Percentiles rank a stretch among this genome's conserved stretches.
phyloP scores from a whole-genome alignment of 2,888 invertebrate species.

The Gandaritis pyraliata region DNA sequence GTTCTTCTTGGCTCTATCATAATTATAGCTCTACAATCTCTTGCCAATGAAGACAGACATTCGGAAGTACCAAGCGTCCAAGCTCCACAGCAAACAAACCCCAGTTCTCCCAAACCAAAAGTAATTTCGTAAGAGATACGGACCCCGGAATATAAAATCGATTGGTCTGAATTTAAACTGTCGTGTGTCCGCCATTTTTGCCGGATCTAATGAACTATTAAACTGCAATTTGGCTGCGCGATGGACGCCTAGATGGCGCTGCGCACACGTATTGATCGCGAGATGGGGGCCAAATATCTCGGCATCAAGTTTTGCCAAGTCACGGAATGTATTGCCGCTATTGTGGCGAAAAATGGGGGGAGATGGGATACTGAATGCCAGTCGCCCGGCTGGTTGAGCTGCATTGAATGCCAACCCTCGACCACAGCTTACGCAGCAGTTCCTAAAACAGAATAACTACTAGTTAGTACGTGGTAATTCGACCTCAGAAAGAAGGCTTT shows the following conservation, averaged over 20 bases:
- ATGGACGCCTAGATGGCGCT: conserved; percentile 77
- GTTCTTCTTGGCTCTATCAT: too few species aligned
- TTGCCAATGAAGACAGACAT: too few species aligned
- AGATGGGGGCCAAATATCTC: conserved; percentile 73
- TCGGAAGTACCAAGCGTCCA: too few species aligned
- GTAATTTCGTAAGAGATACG: conserved; percentile 46
- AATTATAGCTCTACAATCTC: too few species aligned
- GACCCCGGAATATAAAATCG: conserved; percentile 61
- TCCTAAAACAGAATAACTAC: background rate
- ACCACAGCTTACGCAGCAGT: conserved; percentile 14
- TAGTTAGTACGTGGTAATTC: conserved; percentile 25
- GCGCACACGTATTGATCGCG: conserved; percentile 82
- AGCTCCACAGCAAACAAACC: background rate
- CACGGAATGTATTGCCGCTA: conserved; percentile 83
- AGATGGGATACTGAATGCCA: conserved; percentile 45
- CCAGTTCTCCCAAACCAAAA: conserved; percentile 24
- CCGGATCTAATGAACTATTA: conserved; percentile 84
- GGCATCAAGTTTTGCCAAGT: conserved; percentile 80
- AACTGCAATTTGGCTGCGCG: conserved; percentile 84
- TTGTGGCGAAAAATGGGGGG: conserved; percentile 83
- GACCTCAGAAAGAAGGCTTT: conserved; percentile 20
- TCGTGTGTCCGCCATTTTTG: conserved; percentile 81
- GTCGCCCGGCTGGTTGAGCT: conserved; percentile 16
- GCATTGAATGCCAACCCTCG: conserved; percentile 22
- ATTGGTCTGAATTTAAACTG: conserved; percentile 82